Base-by-base conservation (phyloP, 2,797 vertebrate species). In the Amblyraja radiata region DNA sequence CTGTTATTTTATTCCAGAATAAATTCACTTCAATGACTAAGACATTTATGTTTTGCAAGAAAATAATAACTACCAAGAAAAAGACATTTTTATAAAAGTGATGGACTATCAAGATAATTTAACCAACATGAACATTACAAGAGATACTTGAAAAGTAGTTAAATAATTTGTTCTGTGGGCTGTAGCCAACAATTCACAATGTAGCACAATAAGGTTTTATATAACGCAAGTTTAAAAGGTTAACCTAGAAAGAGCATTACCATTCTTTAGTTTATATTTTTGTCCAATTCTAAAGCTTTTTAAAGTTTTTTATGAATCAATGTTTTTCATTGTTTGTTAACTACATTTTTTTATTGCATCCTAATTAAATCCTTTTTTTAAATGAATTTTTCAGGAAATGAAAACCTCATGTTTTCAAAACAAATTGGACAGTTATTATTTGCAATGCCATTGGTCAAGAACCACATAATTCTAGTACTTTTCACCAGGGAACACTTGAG, bases 401-500 rank as follows among this genome's bases (percentile, higher is more conserved):
- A 71, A 18, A 71, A 68, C 32, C 28, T 71, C 65, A 73, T 74
- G 68, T 39, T 73, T 71, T 71, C 23, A 74, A 90, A 25, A 73
- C 39, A 91, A 36, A 39, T 46, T 13, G 5, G 73, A 46, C 46
- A 54, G 90, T 91, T 63, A 54, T 6, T 65, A 46, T 73, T 46
- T 39, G 32, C 23, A 74, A 14, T 91, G 65, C 32, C 71, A 74
- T 32, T 65, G 21, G 68, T 73, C 18, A 54, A 74, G 90, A 91
- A 65, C 90, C 86, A 91, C 90, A 74, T 68, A 74, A 73, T 91
- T 91, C 36, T 73, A 25, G 90, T 46, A 73, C 71, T 71, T 65
- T 71, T 91, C 65, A 74, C 90, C 10, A 71, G 90, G 90, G 90
- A 91, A 74, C 46, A 91, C n/a, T 54, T 73, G 39, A 73, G 90